Base-by-base conservation (phyloP, 2,888 invertebrate species). In the Deilephila porcellus region DNA sequence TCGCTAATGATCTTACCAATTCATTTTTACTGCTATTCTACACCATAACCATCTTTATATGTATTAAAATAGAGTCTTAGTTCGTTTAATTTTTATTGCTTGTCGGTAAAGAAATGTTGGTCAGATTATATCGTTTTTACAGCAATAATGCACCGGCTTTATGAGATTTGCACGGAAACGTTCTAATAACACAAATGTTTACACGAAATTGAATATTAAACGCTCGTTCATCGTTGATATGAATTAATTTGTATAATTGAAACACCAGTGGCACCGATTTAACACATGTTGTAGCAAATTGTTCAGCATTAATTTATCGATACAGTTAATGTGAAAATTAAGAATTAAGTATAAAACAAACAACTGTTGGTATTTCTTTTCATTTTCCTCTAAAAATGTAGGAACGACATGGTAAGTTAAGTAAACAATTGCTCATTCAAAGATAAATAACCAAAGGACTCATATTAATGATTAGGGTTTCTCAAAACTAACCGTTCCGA, bases 1-100 rank as follows among this genome's bases (percentile, higher is more conserved):
- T 64, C 37, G 73, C 81, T 80, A 81, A 81, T 76, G 73, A 80
- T 76, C 78, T 52, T 71, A 29, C 71, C 74, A 76, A 74, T 67
- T 72, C 74, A 73, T 74, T 45, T 37, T 67, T 72, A 62, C 37
- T 17, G 20, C 53, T 20, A 6, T 19, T 8, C 45, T 37, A 25
- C 11, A 63, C 29, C 6, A 73, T 64, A 37, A n/a, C 8, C 5
- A 45, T 56, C 72, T 67, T 19, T 73, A 67, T 73, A 1, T 3
- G 29, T 11, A 59, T 6, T 0, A 1, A 8, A n/a, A 20, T 59
- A 73, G 37, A 59, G 67, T 64, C 29, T n/a, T 29, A 29, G 67
- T 45, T 11, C 14, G 52, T 25, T 52, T 52, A 25, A 52, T 45
- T 25, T 14, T 25, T 4, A 4, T 25, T 20, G 52, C 20, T 20